Evolutionary conservation across 2,113 vertebrate species (phyloP).

Genomic region (Sinocyclocheilus anophthalmus): DNA sequence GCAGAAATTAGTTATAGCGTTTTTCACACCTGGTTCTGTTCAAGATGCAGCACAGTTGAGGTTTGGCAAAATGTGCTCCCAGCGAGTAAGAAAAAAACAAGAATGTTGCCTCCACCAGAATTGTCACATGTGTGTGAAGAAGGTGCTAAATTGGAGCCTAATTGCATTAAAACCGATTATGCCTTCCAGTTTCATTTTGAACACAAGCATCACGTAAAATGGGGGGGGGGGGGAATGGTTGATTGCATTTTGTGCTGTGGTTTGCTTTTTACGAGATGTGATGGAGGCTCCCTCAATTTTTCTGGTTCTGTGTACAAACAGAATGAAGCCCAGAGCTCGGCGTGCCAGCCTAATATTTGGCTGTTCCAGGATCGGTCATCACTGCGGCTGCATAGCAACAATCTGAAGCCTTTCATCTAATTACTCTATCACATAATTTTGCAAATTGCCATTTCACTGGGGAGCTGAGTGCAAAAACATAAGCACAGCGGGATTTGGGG

Average conservation of each 20-base stretch:
- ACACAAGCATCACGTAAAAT: slow-evolving; percentile 85
- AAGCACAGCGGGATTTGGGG: slow-evolving; percentile 90
- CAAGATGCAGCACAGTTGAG: slow-evolving; percentile 81
- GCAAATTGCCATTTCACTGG: slow-evolving; percentile 98
- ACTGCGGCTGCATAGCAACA: slow-evolving; percentile 81
- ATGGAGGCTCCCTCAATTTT: slow-evolving; percentile 89
- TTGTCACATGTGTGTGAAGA: slow-evolving; percentile 91
- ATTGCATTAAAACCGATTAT: slow-evolving; percentile 97
- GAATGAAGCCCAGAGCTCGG: slow-evolving; percentile 87
- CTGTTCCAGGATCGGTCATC: slow-evolving; percentile 80
- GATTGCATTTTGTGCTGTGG: slow-evolving; percentile 82
- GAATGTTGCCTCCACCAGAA: slow-evolving; percentile 75
- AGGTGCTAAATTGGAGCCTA: slow-evolving; percentile 94
- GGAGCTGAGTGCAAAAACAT: slow-evolving; percentile 91
- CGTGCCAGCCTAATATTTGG: slow-evolving; percentile 57
- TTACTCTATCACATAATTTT: slow-evolving; percentile 99
- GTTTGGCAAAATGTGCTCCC: slow-evolving; percentile 79
- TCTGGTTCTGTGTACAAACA: slow-evolving; percentile 96
- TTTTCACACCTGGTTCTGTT: slow-evolving; percentile 96
- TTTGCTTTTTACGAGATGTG: slow-evolving; percentile 92
- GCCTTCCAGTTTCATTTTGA: slow-evolving; percentile 92
- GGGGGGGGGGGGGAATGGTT: slow-evolving; percentile 56
- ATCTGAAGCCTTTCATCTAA: slow-evolving; percentile 95
- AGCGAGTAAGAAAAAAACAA: slow-evolving; percentile 66
- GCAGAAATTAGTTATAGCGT: slow-evolving; percentile 86